These are phyloP conservation scores for Pedionomus torquatus DNA, from an alignment of 2,113 vertebrate genomes.

Conservation along the genomic window DNA sequence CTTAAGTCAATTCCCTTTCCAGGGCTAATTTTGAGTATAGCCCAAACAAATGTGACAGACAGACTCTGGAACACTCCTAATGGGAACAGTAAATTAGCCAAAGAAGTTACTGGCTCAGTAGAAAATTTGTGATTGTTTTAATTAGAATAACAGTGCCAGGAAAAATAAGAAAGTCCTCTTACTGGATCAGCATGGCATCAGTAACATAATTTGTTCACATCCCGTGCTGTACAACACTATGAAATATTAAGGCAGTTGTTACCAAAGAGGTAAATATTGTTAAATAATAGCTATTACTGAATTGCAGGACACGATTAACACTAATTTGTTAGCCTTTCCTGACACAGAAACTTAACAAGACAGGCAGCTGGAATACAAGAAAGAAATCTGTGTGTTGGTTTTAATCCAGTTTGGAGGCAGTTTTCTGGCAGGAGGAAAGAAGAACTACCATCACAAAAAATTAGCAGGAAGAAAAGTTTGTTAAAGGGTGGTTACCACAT, in stretches of 20 bases:
- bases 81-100: background rate
- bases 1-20: background rate
- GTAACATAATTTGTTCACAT: background rate
- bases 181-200: background rate
- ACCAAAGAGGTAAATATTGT: background rate
- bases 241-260: background rate
- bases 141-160: background rate
- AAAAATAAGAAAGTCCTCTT: background rate
- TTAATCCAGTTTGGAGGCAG: background rate
- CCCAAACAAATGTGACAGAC: background rate
- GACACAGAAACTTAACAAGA: background rate
- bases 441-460: background rate
- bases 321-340: background rate
- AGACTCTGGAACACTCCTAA: background rate
- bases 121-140: slow-evolving; percentile 3
- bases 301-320: background rate
- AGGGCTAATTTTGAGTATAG: background rate
- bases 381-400: background rate
- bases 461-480: background rate
- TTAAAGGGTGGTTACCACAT: background rate
- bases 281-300: background rate
- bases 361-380: background rate
- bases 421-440: background rate
- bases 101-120: background rate
- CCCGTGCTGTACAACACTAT: background rate